Evolutionary conservation across 2,797 vertebrate genomes (phyloP).

Genomic region (Dendrocincla tyrannina): DNA sequence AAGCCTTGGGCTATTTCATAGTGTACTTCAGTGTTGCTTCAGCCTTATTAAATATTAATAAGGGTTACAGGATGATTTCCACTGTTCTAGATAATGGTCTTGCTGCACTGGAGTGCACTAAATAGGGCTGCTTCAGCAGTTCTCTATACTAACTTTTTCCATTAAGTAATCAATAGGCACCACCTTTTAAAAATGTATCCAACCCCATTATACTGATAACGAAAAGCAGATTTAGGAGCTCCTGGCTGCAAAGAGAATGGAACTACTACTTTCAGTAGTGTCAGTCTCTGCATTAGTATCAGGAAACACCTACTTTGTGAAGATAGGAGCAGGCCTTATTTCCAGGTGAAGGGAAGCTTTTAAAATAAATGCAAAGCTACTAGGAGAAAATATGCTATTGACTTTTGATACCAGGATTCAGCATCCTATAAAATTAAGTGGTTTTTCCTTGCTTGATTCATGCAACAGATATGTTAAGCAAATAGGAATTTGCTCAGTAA

Average conservation of each 20-base stretch:
- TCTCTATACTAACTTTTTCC: slow-evolving; percentile 70
- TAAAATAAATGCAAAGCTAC: slow-evolving; percentile 60
- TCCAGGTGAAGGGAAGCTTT: slow-evolving; percentile 52
- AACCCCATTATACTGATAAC: slow-evolving; percentile 68
- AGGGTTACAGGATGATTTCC: slow-evolving; percentile 63
- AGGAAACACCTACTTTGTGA: slow-evolving; percentile 49
- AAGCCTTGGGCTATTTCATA: slow-evolving; percentile 40
- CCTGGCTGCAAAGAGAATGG: slow-evolving; percentile 31
- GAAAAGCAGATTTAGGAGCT: slow-evolving; percentile 57
- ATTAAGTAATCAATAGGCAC: slow-evolving; percentile 81
- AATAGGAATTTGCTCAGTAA: slow-evolving; percentile 20
- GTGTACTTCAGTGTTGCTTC: slow-evolving; percentile 6
- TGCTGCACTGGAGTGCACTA: slow-evolving; percentile 61
- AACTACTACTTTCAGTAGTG: slow-evolving; percentile 59
- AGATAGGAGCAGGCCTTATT: slow-evolving; percentile 31
- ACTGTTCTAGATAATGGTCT: slow-evolving; percentile 72
- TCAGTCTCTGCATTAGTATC: slow-evolving; percentile 61
- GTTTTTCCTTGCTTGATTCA: slow-evolving; percentile 46
- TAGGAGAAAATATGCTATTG: slow-evolving; percentile 47
- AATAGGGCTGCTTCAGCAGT: slow-evolving; percentile 73
- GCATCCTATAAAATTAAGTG: slow-evolving; percentile 56
- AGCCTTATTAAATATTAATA: slow-evolving; percentile 75
- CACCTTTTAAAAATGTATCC: slow-evolving; percentile 77
- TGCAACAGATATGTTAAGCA: slow-evolving; percentile 25
- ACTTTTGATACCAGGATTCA: slow-evolving; percentile 64